Base-by-base conservation (phyloP, 2,113 vertebrate genomes). In the Patagioenas fasciata region DNA sequence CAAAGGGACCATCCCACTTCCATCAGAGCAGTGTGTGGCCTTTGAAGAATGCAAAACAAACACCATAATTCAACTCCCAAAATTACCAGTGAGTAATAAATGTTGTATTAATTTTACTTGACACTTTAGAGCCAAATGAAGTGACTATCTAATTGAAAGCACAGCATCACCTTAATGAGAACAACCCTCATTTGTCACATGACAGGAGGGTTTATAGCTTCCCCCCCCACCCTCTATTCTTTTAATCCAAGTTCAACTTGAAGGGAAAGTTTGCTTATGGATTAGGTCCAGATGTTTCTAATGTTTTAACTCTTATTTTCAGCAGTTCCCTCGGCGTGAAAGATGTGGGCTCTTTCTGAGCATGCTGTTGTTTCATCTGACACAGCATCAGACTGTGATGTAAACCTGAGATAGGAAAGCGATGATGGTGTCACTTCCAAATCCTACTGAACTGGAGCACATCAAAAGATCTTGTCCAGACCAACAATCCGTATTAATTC, bases 131-230 rank as follows among this genome's bases (percentile, higher is more conserved):
- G 34, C 51, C 42, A 91, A 85, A 88, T 19, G 16, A 89, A 94
- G 62, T 53, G 23, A 56, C 58, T 93, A 17, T 42, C 71, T 96
- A 90, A 96, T 95, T 95, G 94, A 96, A 96, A 93, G 67, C 87
- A 91, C 47, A 91, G 16, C 32, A 73, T 74, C 90, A 93, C 94
- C 91, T 97, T 83, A 93, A 90, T 83, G 85, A 91, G 83, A 95
- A 94, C 75, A 94, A 50, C 26, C 29, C 71, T 80, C 56, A 31
- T 50, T 93, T 93, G 66, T 95, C 78, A 92, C 62, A 85, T 95
- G 81, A 93, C 64, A 77, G 36, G 60, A 82, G 38, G 60, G 32
- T 85, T 95, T 90, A 83, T 73, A 48, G 34, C 75, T 89, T 88
- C 48, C 48, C 24, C 78, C 13, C 36, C 40, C 29, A 1, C 57